Percentiles rank a stretch among this genome's conserved stretches.
These are phyloP conservation scores for Paramisgurnus dabryanus DNA, from an alignment of 2,113 vertebrate genomes.

Conservation along the genomic window DNA sequence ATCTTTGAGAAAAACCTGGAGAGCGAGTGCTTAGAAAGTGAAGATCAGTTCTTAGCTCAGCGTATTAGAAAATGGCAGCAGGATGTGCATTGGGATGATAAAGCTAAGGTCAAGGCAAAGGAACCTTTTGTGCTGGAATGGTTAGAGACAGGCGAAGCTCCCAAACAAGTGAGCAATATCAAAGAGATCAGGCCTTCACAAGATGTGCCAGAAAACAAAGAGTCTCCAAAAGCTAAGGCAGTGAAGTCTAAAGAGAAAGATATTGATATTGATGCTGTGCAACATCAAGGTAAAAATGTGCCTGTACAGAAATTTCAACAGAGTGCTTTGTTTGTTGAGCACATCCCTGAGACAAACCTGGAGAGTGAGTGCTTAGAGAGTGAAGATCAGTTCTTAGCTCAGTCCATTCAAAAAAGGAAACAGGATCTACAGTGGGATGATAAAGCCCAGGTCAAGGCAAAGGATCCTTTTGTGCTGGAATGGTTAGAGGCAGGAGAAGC, in stretches of 20 bases:
- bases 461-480: too few relatives aligned
- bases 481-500: too few relatives aligned
- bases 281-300: slow-evolving; percentile 41
- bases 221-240: slow-evolving; percentile 55
- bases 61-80: slow-evolving; percentile 73
- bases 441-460: too few relatives aligned
- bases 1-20: slow-evolving; percentile 67
- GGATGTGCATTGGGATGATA: slow-evolving; percentile 54
- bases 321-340: slow-evolving; percentile 58
- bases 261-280: slow-evolving; percentile 48
- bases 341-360: slow-evolving; percentile 64
- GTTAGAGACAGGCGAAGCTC: slow-evolving; percentile 51
- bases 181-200: slow-evolving; percentile 35
- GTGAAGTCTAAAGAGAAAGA: slow-evolving; percentile 52
- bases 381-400: slow-evolving; percentile 69
- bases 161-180: slow-evolving; percentile 8
- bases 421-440: slow-evolving; percentile 52
- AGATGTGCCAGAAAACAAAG: slow-evolving; percentile 46
- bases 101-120: slow-evolving; percentile 37
- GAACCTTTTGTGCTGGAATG: slow-evolving; percentile 53
- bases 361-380: slow-evolving; percentile 66
- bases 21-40: slow-evolving; percentile 65
- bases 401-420: slow-evolving; percentile 71
- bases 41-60: slow-evolving; percentile 68
- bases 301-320: slow-evolving; percentile 44